phyloP scores from a whole-genome alignment of 2,113 vertebrate species.

The Malurus cyaneus region DNA sequence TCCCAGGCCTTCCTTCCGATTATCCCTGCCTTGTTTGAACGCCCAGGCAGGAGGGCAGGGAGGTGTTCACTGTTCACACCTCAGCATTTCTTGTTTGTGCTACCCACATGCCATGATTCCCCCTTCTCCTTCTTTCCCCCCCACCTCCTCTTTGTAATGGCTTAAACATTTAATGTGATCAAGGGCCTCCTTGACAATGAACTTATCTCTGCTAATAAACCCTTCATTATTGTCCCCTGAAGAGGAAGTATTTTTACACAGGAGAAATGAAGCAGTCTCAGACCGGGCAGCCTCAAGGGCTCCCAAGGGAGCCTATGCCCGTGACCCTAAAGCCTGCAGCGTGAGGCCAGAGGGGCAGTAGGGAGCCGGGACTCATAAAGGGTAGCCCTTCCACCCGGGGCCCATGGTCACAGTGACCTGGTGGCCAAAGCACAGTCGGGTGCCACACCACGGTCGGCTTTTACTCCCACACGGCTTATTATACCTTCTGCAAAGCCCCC shows the following conservation, averaged over 20 bases:
- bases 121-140: neutral
- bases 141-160: neutral
- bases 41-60: neutral
- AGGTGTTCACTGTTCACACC: neutral
- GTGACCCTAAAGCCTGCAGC: neutral
- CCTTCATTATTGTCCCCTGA: neutral
- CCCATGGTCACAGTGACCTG: neutral
- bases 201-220: neutral
- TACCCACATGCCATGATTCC: fast-evolving
- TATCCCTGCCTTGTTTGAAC: fast-evolving
- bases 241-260: neutral
- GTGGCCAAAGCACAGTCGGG: neutral
- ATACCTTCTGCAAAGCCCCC: neutral
- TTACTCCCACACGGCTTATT: too few relatives aligned
- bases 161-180: neutral
- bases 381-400: neutral
- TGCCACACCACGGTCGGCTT: neutral
- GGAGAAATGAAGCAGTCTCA: neutral
- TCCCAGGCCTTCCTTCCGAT: fast-evolving
- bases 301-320: neutral
- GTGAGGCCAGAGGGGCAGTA: fast-evolving
- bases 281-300: neutral
- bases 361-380: fast-evolving
- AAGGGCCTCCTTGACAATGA: neutral
- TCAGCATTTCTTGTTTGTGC: neutral